phyloP scores from a whole-genome alignment of 1,140 invertebrate species.

The Pantala flavescens region DNA sequence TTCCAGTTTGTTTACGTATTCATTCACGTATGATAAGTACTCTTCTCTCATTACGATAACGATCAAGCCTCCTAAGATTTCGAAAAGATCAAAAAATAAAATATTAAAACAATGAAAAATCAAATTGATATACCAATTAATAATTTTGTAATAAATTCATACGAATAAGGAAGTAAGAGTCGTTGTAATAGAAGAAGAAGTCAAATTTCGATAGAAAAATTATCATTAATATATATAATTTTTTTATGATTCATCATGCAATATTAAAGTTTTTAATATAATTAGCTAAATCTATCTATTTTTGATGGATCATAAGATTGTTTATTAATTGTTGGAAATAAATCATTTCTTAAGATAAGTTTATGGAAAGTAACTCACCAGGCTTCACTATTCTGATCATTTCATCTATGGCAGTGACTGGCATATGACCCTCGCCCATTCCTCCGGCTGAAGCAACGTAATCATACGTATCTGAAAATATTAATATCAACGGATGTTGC shows the following conservation, averaged over 20 bases:
- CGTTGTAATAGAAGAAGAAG: too few relatives aligned
- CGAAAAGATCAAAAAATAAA: background rate
- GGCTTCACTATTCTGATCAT: conserved; percentile 35
- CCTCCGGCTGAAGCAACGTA: conserved; percentile 32
- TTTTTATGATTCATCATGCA: too few relatives aligned
- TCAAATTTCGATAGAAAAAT: too few relatives aligned
- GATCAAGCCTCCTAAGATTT: conserved; percentile 30
- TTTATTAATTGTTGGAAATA: too few relatives aligned
- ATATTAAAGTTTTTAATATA: too few relatives aligned
- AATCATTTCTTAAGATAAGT: background rate
- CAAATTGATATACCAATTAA: too few relatives aligned
- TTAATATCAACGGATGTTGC: too few relatives aligned
- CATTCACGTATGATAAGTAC: conserved; percentile 32
- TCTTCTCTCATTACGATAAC: conserved; percentile 37
- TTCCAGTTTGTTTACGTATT: conserved; percentile 33
- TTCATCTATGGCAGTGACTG: conserved; percentile 32
- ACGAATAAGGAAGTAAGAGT: too few relatives aligned
- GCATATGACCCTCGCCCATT: conserved; percentile 41
- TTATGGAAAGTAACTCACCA: conserved; percentile 26
- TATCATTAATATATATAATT: too few relatives aligned
- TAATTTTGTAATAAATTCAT: too few relatives aligned
- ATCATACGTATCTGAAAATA: conserved; percentile 32
- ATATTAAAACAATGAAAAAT: background rate
- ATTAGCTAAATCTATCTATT: too few relatives aligned
- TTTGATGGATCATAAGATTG: too few relatives aligned